A percentile compares a stretch with the other conserved stretches of the same genome.
phyloP scores from a whole-genome alignment of 1,140 invertebrate genomes.

The Charaxes varanes region DNA sequence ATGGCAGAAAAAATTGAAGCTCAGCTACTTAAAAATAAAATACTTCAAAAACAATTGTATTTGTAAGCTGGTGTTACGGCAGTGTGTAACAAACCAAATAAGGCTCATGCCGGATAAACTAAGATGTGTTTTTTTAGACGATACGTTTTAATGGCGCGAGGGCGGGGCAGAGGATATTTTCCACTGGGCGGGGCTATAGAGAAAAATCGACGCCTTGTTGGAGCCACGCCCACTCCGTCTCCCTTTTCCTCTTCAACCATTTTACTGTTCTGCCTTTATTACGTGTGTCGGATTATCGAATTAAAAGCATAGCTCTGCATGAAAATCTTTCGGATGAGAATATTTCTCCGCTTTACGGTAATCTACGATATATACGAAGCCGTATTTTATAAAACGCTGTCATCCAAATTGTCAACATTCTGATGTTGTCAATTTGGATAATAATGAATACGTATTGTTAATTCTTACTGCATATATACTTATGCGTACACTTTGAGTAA shows the following conservation, averaged over 20 bases:
- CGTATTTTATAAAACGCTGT: too few relatives aligned
- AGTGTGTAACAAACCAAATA: too few relatives aligned
- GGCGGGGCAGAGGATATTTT: constrained; percentile 46
- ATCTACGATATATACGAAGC: too few relatives aligned
- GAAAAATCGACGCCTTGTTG: constrained; percentile 62
- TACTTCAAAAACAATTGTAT: background rate
- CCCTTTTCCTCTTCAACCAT: constrained; percentile 37
- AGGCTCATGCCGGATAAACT: background rate
- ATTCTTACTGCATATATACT: too few relatives aligned
- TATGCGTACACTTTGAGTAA: too few relatives aligned
- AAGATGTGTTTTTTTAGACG: constrained; percentile 6
- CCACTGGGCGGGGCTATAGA: constrained; percentile 54
- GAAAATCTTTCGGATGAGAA: constrained; percentile 5
- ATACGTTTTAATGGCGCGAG: constrained; percentile 41
- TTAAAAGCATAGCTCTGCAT: constrained; percentile 19
- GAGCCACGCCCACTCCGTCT: constrained; percentile 48
- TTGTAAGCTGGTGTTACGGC: background rate
- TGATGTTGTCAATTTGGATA: too few relatives aligned
- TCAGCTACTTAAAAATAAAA: too few relatives aligned
- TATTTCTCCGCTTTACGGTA: constrained; percentile 3
- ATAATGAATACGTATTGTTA: too few relatives aligned
- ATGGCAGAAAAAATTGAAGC: too few relatives aligned
- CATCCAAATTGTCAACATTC: too few relatives aligned
- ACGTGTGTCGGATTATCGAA: constrained; percentile 27
- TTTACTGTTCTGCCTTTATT: constrained; percentile 39